These are phyloP conservation scores for Bhutanitis thaidina DNA, from an alignment of 2,888 invertebrate genomes.

Conservation along the genomic window DNA sequence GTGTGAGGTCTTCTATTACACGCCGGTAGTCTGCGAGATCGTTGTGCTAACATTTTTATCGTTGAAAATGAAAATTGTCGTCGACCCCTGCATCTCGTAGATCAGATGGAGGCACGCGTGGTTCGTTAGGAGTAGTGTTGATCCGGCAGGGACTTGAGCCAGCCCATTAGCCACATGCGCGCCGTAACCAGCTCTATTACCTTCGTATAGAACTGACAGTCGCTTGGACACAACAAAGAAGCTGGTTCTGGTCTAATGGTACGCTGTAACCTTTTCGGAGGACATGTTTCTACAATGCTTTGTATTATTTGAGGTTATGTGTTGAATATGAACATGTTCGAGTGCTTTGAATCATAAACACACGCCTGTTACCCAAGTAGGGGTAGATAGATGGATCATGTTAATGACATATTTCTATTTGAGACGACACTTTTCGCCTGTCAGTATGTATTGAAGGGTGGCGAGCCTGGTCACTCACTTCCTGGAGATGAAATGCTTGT, in stretches of 20 bases:
- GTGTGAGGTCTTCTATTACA: too few species aligned
- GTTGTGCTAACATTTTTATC: too few species aligned
- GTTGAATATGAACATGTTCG: too few species aligned
- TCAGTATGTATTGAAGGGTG: too few species aligned
- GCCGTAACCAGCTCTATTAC: background rate
- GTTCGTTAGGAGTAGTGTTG: constrained; percentile 30
- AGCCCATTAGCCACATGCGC: background rate
- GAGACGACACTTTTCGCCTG: too few species aligned
- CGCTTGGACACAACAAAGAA: background rate
- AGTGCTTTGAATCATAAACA: too few species aligned
- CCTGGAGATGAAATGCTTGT: too few species aligned
- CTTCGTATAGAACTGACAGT: background rate
- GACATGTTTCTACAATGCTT: background rate
- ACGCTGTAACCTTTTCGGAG: background rate
- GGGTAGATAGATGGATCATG: too few species aligned
- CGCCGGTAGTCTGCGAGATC: too few species aligned
- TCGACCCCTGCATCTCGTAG: constrained; percentile 23
- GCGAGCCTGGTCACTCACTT: too few species aligned
- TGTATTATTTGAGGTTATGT: background rate
- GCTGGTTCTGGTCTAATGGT: background rate
- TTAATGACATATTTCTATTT: too few species aligned
- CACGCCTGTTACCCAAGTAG: too few species aligned
- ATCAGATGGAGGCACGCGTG: constrained; percentile 28
- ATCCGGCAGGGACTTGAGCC: constrained; percentile 15
- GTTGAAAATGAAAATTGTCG: constrained; percentile 17